phyloP scores from a whole-genome alignment of 2,113 vertebrate species.

The Microcebus murinus region DNA sequence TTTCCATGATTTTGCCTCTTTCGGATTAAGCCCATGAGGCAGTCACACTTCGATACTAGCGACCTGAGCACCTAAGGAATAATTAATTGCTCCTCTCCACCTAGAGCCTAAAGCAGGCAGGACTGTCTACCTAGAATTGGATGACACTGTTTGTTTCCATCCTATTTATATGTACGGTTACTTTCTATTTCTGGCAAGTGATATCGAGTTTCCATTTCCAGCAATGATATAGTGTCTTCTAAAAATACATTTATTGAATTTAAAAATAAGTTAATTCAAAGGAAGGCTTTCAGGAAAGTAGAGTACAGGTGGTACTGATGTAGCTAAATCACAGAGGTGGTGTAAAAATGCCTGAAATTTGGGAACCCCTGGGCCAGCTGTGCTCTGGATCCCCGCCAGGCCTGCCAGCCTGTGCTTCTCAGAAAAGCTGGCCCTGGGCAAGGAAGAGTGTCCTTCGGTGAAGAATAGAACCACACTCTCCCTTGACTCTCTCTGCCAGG shows the following conservation, averaged over 20 bases:
- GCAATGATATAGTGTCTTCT: slow-evolving; percentile 21
- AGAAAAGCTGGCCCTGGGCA: not conserved
- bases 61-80: not conserved
- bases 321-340: not conserved
- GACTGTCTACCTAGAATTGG: not conserved
- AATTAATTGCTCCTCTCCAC: not conserved
- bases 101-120: not conserved
- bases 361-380: not conserved
- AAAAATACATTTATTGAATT: slow-evolving; percentile 46
- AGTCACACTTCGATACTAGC: not conserved
- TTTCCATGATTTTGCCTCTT: not conserved
- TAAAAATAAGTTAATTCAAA: slow-evolving; percentile 44
- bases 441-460: not conserved
- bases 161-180: slow-evolving; percentile 21
- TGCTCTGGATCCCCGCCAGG: not conserved
- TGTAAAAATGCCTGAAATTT: not conserved
- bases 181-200: slow-evolving; percentile 55
- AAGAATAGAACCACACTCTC: not conserved
- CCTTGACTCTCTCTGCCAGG: not conserved
- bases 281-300: not conserved
- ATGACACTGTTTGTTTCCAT: not conserved
- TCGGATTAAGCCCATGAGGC: not conserved
- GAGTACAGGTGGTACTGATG: not conserved
- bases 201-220: slow-evolving; percentile 18
- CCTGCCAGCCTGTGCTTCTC: not conserved